Evolutionary conservation across 2,113 vertebrate species (phyloP).

Genomic region (Microtus oregoni): DNA sequence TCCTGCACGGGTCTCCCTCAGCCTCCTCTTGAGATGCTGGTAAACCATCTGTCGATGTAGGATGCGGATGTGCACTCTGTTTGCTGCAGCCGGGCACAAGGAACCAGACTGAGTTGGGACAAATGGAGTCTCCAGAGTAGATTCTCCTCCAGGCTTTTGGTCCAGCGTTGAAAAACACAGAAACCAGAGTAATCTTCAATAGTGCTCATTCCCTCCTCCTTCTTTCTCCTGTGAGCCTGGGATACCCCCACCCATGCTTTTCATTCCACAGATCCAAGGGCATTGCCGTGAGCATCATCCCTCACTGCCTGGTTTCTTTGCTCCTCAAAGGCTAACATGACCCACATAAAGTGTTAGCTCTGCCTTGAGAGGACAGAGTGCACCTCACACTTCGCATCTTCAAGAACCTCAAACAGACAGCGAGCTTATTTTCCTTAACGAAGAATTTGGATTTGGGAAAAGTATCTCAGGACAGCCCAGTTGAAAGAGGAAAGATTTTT

Average conservation of each 20-base stretch:
- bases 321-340: not conserved
- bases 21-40: not conserved
- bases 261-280: not conserved
- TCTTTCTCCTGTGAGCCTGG: not conserved
- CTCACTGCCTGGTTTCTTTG: not conserved
- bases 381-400: not conserved
- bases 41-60: rapidly evolving
- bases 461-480: not conserved
- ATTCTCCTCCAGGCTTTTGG: not conserved
- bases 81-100: no score
- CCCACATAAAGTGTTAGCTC: not conserved
- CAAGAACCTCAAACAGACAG: not conserved
- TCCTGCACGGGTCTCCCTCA: not conserved
- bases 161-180: not conserved
- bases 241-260: not conserved
- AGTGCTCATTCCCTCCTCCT: not conserved
- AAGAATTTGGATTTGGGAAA: not conserved
- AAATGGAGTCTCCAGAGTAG: no score
- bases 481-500: not conserved
- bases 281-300: not conserved
- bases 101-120: not conserved
- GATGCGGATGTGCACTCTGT: not conserved
- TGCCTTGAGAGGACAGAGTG: not conserved
- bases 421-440: not conserved
- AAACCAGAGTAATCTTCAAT: not conserved